These are phyloP conservation scores for Agrypnus murinus DNA, from an alignment of 2,888 invertebrate species.

Conservation along the genomic window DNA sequence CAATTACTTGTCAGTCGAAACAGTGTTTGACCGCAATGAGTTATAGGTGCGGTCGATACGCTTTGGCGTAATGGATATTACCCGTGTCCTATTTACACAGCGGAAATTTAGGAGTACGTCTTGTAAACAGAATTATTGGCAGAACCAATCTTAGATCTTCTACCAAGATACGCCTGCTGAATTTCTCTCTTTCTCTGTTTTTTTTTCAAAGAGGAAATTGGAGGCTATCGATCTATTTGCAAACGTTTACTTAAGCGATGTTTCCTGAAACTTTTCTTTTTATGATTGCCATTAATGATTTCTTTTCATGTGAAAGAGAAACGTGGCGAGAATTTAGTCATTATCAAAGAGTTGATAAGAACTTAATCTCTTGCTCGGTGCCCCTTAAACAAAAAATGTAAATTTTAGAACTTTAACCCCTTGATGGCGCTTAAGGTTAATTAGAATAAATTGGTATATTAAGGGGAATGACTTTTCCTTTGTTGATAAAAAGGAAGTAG, in stretches of 20 bases:
- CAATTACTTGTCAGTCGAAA: constrained; percentile 38
- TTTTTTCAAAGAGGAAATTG: constrained; percentile 27
- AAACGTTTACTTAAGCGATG: background rate
- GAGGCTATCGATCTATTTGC: constrained; percentile 13
- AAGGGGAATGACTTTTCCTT: no score
- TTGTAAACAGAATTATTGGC: constrained; percentile 43
- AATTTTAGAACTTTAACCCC: no score
- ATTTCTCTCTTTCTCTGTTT: background rate
- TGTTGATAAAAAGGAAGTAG: no score
- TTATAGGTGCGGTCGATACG: constrained; percentile 47
- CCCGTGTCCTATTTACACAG: constrained; percentile 36
- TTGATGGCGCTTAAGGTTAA: no score
- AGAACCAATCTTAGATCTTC: constrained; percentile 33
- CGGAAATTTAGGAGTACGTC: constrained; percentile 40
- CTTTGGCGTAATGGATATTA: constrained; percentile 45
- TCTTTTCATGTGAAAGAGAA: no score
- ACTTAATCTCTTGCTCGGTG: no score
- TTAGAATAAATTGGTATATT: no score
- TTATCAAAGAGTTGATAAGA: no score
- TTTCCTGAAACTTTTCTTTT: no score
- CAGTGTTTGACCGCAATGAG: constrained; percentile 39
- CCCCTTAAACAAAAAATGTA: no score
- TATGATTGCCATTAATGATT: no score
- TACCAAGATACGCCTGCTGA: constrained; percentile 9
- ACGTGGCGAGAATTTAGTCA: no score